Evolutionary conservation across 2,797 vertebrate species (phyloP).

Genomic region (Phalanger gymnotis): DNA sequence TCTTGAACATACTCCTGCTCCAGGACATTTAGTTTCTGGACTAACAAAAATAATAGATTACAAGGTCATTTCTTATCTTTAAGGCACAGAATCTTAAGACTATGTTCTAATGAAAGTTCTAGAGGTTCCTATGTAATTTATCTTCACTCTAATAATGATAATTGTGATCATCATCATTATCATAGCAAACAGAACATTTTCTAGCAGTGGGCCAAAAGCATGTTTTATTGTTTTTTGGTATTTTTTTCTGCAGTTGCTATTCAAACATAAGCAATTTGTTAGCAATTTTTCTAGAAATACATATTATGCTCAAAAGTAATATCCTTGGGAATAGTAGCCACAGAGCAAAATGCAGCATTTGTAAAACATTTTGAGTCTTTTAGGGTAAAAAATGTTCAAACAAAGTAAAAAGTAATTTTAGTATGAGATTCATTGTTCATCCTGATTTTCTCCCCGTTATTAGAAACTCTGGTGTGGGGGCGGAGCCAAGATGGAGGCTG

Average conservation of each 20-base stretch:
- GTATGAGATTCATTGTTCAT: conserved; percentile 42
- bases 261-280: conserved; percentile 36
- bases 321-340: conserved; percentile 58
- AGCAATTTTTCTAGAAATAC: conserved; percentile 61
- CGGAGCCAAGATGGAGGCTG: too few relatives aligned
- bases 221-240: not conserved
- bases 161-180: not conserved
- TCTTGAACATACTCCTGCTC: not conserved
- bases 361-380: conserved; percentile 68
- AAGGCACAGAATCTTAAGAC: not conserved
- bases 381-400: conserved; percentile 49
- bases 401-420: conserved; percentile 56
- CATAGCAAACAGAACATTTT: conserved; percentile 27
- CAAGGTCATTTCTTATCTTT: not conserved
- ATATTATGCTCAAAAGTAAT: conserved; percentile 52
- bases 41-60: not conserved
- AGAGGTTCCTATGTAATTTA: not conserved
- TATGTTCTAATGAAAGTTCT: not conserved
- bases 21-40: conserved; percentile 1
- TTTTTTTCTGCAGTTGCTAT: conserved; percentile 23
- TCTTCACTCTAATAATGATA: conserved; percentile 5
- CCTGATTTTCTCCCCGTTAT: conserved; percentile 10
- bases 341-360: conserved; percentile 65
- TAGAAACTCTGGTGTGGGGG: not conserved
- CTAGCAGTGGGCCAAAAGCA: conserved; percentile 17